phyloP scores from a whole-genome alignment of 2,113 vertebrate species.

The Tragelaphus imberbis region DNA sequence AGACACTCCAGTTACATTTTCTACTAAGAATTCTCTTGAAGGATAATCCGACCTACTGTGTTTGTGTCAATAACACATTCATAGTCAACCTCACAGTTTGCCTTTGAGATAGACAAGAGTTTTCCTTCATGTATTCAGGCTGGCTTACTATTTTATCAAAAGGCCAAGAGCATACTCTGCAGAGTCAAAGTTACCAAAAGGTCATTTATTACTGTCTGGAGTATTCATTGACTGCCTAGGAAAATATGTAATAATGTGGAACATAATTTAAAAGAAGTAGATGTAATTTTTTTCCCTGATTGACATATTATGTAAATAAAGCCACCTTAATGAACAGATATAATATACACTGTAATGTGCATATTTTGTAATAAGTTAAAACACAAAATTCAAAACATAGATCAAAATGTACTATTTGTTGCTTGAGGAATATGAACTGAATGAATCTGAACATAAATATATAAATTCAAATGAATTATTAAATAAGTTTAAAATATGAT shows the following conservation, averaged over 20 bases:
- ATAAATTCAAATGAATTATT: neutral
- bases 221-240: neutral
- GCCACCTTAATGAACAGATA: neutral
- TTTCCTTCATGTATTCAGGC: neutral
- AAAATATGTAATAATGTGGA: neutral
- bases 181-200: neutral
- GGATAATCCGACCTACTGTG: neutral
- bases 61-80: neutral
- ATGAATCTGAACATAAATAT: neutral
- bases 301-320: neutral
- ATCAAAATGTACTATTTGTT: neutral
- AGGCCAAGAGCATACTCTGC: neutral
- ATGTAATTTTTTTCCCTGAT: neutral
- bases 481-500: neutral
- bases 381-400: neutral
- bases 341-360: neutral
- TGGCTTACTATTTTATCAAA: neutral
- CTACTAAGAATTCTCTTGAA: neutral
- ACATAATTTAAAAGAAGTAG: neutral
- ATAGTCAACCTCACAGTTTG: neutral
- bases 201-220: neutral
- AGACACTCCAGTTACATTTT: neutral
- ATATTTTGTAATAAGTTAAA: neutral
- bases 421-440: neutral
- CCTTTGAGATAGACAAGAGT: neutral